Base-by-base conservation (phyloP, 2,113 vertebrate genomes). In the Python bivittatus region DNA sequence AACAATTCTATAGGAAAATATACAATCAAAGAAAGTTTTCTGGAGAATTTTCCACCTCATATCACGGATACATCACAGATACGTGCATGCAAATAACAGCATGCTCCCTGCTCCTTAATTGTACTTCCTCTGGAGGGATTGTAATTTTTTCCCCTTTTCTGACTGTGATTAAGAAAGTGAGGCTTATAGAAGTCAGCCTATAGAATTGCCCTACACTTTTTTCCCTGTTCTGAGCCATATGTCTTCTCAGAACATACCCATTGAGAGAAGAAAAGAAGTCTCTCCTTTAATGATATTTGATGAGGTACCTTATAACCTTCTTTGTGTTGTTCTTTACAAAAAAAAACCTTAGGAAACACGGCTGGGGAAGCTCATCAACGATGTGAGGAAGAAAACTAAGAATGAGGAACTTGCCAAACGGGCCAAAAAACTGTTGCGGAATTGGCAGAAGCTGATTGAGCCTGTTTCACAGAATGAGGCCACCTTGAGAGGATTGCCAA, bases 321-420 rank as follows among this genome's bases (percentile, higher is more conserved):
- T 25, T n/a, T 52, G 4, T 42, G 29, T 44, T n/a, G 8, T 7
- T 38, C 17, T 33, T 0, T 48, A 33, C 33, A 79, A 79, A 72
- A 72, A 72, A 29, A 23, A 58, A 12, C 22, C 68, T 22, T 79
- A 99, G 99, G 99, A 99, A 97, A 99, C 99, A 0, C 98, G 99
- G 48, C 98, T 99, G 3, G 99, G 99, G 87, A 99, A 99, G 96
- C 98, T 99, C 15, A 99, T 99, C 97, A 99, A 99, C 33, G 99
- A 99, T 61, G 98, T 99, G 93, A 98, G 99, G 79, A 99, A 99
- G 96, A 99, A 99, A 93, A 99, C 98, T 0, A 98, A 98, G 97
- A 98, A 99, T 0, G 98, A 99, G 94, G 98, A 99, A 90, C 98
- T 99, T 6, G 99, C 98, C 86, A 99, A 98, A 96, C 97, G 99